Evolutionary conservation across 2,797 vertebrate species (phyloP).

Genomic region (Enteromius anoplus): DNA sequence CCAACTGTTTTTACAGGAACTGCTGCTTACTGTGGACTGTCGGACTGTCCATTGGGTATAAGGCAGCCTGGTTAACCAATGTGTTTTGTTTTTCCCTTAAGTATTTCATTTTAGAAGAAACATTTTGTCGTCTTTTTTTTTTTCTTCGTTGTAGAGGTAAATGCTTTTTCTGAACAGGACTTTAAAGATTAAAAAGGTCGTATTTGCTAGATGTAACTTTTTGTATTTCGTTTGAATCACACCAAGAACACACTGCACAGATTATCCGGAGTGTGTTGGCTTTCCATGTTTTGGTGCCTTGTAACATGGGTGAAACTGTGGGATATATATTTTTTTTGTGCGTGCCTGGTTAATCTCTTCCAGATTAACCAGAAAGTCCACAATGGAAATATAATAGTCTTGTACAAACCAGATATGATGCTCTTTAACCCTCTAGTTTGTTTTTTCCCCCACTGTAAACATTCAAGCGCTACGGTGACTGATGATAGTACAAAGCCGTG

Average conservation of each 20-base stretch:
- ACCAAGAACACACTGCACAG: slow-evolving; percentile 31
- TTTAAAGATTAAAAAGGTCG: slow-evolving; percentile 12
- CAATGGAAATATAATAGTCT: slow-evolving; percentile 6
- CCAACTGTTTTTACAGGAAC: slow-evolving; percentile 26
- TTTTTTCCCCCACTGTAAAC: neutral
- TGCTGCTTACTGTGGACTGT: slow-evolving; percentile 49
- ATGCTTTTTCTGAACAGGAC: slow-evolving; percentile 31
- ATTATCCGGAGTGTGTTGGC: slow-evolving; percentile 20
- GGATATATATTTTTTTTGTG: neutral
- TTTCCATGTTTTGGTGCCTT: slow-evolving; percentile 54
- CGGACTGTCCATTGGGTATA: slow-evolving; percentile 9
- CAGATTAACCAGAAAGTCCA: slow-evolving; percentile 12
- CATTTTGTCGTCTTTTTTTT: slow-evolving; percentile 22
- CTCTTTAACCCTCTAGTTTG: neutral
- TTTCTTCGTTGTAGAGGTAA: slow-evolving; percentile 12
- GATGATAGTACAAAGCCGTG: slow-evolving; percentile 37
- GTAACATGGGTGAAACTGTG: slow-evolving; percentile 41
- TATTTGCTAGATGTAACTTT: neutral
- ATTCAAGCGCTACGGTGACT: slow-evolving; percentile 29
- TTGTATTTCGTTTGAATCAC: slow-evolving; percentile 8
- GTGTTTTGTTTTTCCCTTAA: neutral
- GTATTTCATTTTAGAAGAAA: slow-evolving; percentile 33
- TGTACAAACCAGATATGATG: slow-evolving; percentile 6
- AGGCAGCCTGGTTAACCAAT: slow-evolving; percentile 20
- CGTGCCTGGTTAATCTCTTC: neutral